Evolutionary conservation across 2,797 vertebrate species (phyloP).

Genomic region (Molossus molossus): DNA sequence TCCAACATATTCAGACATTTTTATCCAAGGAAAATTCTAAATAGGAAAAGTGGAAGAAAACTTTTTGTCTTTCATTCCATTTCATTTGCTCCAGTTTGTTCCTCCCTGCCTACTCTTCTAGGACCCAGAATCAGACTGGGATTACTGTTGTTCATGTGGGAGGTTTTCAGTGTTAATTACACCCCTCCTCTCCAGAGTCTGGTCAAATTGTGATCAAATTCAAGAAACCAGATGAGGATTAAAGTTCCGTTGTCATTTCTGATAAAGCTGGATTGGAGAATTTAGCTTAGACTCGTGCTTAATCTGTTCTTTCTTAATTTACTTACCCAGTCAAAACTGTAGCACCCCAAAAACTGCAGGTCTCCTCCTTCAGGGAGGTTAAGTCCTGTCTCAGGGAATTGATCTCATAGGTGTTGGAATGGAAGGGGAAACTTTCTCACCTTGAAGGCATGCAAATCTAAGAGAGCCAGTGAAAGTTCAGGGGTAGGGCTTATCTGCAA

Average conservation of each 20-base stretch:
- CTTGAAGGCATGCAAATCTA: background rate
- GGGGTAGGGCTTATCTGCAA: background rate
- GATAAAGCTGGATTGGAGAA: slow-evolving; percentile 38
- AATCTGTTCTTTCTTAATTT: slow-evolving; percentile 22
- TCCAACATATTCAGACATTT: background rate
- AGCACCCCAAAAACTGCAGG: background rate
- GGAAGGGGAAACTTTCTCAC: slow-evolving; percentile 32
- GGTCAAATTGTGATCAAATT: background rate
- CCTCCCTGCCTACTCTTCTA: background rate
- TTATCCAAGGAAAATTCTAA: background rate
- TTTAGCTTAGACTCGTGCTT: background rate
- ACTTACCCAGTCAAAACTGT: background rate
- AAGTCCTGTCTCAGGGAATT: background rate
- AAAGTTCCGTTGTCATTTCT: slow-evolving; percentile 43
- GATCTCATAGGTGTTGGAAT: background rate
- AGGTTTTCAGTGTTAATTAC: background rate
- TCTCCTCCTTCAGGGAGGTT: background rate
- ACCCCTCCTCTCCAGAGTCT: background rate
- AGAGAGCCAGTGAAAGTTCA: background rate
- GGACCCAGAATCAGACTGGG: background rate
- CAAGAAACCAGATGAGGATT: slow-evolving; percentile 10
- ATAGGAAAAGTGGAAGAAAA: background rate
- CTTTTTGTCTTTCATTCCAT: background rate
- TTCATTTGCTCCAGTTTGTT: background rate
- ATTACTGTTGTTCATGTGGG: background rate